Evolutionary conservation across 2,113 vertebrate species (phyloP).

Genomic region (Garra rufa): DNA sequence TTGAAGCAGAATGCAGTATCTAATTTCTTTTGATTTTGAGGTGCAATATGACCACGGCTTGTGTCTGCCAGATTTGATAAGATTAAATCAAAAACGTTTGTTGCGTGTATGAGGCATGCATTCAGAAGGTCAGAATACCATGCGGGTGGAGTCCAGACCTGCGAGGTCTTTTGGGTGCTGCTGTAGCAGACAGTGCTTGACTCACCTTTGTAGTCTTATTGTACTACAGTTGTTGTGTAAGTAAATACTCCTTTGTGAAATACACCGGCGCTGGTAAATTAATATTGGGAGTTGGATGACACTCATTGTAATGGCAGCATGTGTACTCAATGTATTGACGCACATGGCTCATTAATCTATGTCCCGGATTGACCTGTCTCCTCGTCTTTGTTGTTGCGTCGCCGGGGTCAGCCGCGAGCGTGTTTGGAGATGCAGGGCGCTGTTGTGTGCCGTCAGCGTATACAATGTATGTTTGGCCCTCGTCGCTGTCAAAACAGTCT

Average conservation of each 20-base stretch:
- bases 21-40: background rate
- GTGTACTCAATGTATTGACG: constrained; percentile 24
- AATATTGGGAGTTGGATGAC: constrained; percentile 11
- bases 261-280: constrained; percentile 22
- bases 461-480: constrained; percentile 46
- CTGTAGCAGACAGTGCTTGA: background rate
- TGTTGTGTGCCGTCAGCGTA: constrained; percentile 33
- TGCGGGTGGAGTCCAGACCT: background rate
- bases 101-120: no score
- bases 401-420: constrained; percentile 20
- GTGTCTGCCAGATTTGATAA: background rate
- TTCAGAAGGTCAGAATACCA: background rate
- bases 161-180: background rate
- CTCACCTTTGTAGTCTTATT: background rate
- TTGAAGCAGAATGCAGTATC: background rate
- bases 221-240: background rate
- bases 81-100: no score
- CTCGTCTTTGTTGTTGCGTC: constrained; percentile 2
- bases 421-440: constrained; percentile 32
- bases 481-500: constrained; percentile 6
- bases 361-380: constrained; percentile 33
- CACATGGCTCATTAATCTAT: constrained; percentile 38
- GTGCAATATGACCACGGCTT: background rate
- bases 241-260: constrained; percentile 20
- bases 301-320: constrained; percentile 1